Evolutionary conservation across 2,113 vertebrate species (phyloP), one percentile per base, ranked within the genome.

Genomic region (Stigmatopora argus): DNA sequence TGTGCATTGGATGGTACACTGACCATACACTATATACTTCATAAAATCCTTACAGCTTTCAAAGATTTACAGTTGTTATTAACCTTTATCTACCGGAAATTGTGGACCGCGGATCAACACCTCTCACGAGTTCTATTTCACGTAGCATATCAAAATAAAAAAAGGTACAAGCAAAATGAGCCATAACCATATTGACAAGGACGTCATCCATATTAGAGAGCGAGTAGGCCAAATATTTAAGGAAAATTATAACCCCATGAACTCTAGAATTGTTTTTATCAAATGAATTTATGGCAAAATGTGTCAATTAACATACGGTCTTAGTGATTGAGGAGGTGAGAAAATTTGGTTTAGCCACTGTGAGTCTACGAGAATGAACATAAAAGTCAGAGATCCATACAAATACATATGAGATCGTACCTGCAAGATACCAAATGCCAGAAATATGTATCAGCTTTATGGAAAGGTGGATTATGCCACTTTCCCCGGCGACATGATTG

Each of bases 371-470:
- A 45, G 12, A 45, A 45, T 45, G 44, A 45, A 45, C 44, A 45
- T 7, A 45, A 8, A 45, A 12, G 3, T 45, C 12, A 8, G 8
- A 45, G 44, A 45, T 45, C 44, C 44, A 45, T 45, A 31, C 26
- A 31, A 31, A 31, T 31, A 31, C 38, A 52, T 52, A 3, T 21
- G 2, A 4, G 51, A 23, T 11, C 19, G 11, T 21, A 9, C n/a
- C 10, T 12, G 11, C 3, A 21, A 11, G 11, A 52, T 21, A 52
- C 19, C 74, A 85, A 81, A 75, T 80, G 71, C 78, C 65, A 51
- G 44, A 71, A 69, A 73, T 78, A 72, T 68, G 66, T 70, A 75
- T 71, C 60, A 73, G 53, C 78, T 81, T 78, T 67, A 41, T 41
- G 65, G 65, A 64, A 41, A 59, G 12, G 56, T 71, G 63, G 79